Evolutionary conservation across 1,140 invertebrate species (phyloP).

Genomic region (Trigoniulus corallinus): DNA sequence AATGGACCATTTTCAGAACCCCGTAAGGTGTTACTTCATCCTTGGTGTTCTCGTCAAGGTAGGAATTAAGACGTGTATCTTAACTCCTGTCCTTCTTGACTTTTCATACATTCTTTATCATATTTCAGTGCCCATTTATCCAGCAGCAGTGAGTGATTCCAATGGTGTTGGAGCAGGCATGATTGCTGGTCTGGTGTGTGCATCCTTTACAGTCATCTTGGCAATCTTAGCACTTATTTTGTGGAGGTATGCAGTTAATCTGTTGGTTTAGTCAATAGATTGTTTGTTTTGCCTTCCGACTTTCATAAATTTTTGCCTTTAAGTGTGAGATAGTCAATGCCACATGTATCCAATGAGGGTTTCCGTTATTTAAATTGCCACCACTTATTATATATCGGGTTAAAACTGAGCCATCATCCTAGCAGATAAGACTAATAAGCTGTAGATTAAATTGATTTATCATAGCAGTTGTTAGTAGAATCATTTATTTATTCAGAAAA

Average conservation of each 20-base stretch:
- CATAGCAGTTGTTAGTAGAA: too few species aligned
- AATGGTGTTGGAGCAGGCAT: slow-evolving; percentile 41
- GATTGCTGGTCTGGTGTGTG: slow-evolving; percentile 52
- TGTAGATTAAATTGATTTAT: too few species aligned
- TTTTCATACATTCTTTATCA: background rate
- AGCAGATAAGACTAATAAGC: too few species aligned
- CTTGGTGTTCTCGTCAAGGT: slow-evolving; percentile 32
- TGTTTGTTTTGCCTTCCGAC: background rate
- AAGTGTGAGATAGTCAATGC: too few species aligned
- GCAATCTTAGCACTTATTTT: slow-evolving; percentile 50
- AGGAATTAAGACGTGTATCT: background rate
- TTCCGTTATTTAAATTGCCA: too few species aligned
- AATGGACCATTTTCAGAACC: slow-evolving; percentile 44
- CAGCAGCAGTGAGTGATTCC: background rate
- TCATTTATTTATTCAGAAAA: too few species aligned
- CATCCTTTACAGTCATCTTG: slow-evolving; percentile 48
- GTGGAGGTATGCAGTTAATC: slow-evolving; percentile 61
- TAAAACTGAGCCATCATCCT: too few species aligned
- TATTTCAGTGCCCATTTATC: slow-evolving; percentile 1
- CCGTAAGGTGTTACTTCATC: slow-evolving; percentile 42
- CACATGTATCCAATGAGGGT: too few species aligned
- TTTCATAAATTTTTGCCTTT: background rate
- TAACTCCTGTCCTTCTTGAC: background rate
- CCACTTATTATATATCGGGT: too few species aligned
- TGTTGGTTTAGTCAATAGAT: slow-evolving; percentile 4